Conservation (phyloP, 2,113 vertebrate species). For the Mola mola region DNA sequence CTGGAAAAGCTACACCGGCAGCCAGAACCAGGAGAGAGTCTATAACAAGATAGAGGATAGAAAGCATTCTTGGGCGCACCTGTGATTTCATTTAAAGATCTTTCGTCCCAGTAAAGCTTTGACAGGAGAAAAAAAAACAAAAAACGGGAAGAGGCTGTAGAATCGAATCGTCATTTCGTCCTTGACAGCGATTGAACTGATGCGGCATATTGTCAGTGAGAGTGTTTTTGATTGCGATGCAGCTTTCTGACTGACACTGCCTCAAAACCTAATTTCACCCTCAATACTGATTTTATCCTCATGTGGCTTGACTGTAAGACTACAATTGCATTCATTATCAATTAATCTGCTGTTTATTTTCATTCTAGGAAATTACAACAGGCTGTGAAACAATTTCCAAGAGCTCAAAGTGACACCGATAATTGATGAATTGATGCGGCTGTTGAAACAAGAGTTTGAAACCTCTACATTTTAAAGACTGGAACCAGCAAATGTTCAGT, state of each 20-base stretch:
- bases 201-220: background rate
- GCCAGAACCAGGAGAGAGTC: slow-evolving; percentile 14
- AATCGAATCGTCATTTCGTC: background rate
- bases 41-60: slow-evolving; percentile 8
- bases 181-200: slow-evolving; percentile 3
- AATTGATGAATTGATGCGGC: no score
- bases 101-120: slow-evolving; percentile 31
- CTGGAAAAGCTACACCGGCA: slow-evolving; percentile 17
- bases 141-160: slow-evolving; percentile 12
- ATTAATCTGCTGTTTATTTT: background rate
- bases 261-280: no score
- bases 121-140: no score
- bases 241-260: no score
- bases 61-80: slow-evolving; percentile 33
- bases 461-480: no score
- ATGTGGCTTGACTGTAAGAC: no score
- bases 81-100: slow-evolving; percentile 44
- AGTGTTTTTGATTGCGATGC: no score
- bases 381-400: no score
- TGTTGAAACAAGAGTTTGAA: no score
- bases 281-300: no score
- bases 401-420: no score
- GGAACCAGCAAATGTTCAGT: no score
- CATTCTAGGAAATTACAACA: background rate
- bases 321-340: background rate